Conservation (phyloP, 2,113 vertebrate species). For the Myiozetetes cayanensis region DNA sequence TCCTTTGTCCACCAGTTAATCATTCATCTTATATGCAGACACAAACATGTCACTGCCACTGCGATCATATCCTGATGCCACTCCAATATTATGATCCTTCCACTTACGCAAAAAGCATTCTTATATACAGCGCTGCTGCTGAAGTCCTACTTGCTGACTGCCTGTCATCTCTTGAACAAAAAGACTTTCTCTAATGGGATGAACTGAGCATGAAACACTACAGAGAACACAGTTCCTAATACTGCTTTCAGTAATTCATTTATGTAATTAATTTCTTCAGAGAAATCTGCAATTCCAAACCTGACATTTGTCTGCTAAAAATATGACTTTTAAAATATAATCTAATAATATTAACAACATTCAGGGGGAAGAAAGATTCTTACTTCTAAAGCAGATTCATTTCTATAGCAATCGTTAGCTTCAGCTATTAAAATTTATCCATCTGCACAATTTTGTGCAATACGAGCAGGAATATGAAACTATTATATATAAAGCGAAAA, state of each 20-base stretch:
- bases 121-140: not conserved
- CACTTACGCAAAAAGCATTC: not conserved
- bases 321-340: not conserved
- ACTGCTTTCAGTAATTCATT: not conserved
- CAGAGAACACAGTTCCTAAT: not conserved
- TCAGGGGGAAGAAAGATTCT: not conserved
- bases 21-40: not conserved
- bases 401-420: not conserved
- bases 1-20: not conserved
- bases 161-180: conserved; percentile 4
- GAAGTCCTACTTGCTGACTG: not conserved
- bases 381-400: not conserved
- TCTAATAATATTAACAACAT: not conserved
- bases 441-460: not conserved
- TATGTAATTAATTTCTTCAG: not conserved
- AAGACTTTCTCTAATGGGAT: not conserved
- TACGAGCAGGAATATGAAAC: not conserved
- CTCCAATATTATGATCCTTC: not conserved
- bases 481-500: not conserved
- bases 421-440: not conserved
- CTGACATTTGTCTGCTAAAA: not conserved
- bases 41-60: rapidly evolving
- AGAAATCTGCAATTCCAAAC: not conserved
- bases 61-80: not conserved
- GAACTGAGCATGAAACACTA: not conserved